Percentiles rank a stretch among this genome's conserved stretches.
phyloP scores from a whole-genome alignment of 2,888 invertebrate species.

The Lithophane semibrunnea region DNA sequence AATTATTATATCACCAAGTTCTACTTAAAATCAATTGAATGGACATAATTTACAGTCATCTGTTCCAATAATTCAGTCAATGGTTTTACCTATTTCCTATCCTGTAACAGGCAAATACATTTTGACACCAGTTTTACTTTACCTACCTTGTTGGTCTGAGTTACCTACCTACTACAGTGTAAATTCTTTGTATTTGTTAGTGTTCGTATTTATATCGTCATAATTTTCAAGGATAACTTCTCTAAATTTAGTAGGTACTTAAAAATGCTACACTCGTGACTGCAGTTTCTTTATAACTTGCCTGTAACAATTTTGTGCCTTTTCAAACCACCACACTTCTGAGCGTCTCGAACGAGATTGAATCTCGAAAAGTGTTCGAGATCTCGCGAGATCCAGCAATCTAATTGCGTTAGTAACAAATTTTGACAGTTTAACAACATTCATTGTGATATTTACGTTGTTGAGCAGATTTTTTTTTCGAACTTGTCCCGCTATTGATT shows the following conservation, averaged over 20 bases:
- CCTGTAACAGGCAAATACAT: background rate
- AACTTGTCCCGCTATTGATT: too few species aligned
- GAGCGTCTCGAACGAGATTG: background rate
- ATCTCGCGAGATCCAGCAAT: too few species aligned
- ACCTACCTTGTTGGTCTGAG: too few species aligned
- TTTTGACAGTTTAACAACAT: too few species aligned
- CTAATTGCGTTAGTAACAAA: too few species aligned
- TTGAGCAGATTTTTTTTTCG: too few species aligned
- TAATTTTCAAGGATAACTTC: constrained; percentile 9
- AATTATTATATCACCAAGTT: constrained; percentile 3
- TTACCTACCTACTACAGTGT: too few species aligned
- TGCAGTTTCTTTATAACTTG: background rate
- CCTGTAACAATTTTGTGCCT: background rate
- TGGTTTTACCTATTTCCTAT: background rate
- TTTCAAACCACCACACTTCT: background rate
- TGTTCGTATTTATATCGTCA: background rate
- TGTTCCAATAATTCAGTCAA: constrained; percentile 10
- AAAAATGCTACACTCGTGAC: background rate
- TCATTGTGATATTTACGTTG: too few species aligned
- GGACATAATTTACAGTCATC: constrained; percentile 10
- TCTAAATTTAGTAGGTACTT: background rate
- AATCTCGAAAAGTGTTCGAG: too few species aligned
- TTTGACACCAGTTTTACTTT: background rate
- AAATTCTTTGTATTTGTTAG: background rate
- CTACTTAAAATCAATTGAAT: constrained; percentile 24